Base-by-base conservation (phyloP, 2,113 vertebrate genomes). In the Orcinus orca region DNA sequence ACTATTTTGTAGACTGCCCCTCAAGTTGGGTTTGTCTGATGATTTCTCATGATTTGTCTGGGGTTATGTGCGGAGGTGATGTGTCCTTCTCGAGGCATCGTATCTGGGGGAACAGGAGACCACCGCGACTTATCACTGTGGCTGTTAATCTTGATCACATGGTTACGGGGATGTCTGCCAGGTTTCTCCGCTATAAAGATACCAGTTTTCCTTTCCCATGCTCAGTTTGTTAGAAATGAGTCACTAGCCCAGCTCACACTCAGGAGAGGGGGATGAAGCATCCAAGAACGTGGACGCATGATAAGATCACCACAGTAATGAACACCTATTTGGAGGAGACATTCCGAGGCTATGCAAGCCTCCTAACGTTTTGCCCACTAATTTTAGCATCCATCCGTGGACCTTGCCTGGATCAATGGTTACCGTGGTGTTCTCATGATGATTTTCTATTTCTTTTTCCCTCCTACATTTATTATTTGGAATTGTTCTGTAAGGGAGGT, bases 61-160 rank as follows among this genome's bases (percentile, higher is more conserved):
- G 41, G 11, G n/a, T 31, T 29, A 3, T 1, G n/a, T 13, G 29
- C 0, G 3, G 44, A 87, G 60, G 29, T 26, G n/a, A 67, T 20
- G 14, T 0, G 0, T 25, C 44, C 70, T 20, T 29, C 47, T 67
- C 58, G n/a, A 86, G 36, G 29, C 7, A 0, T n/a, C 38, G 1
- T 36, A n/a, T 90, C 71, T 4, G 31, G 58, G 47, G n/a, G 41
- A 2, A 55, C 8, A 0, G 9, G 10, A 18, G 8, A 33, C 18
- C 13, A 41, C 36, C 3, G 3, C 0, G n/a, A 41, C 9, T 55
- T 76, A 76, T 29, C 26, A 47, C 15, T 1, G 47, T 2, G 3
- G 20, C n/a, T 8, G 5, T 25, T 18, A 11, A 21, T 38, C 83
- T 21, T 26, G 50, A 7, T 8, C 38, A 23, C 36, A 1, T 0